phyloP scores from a whole-genome alignment of 2,888 invertebrate species.

The Ferrisia virgata region DNA sequence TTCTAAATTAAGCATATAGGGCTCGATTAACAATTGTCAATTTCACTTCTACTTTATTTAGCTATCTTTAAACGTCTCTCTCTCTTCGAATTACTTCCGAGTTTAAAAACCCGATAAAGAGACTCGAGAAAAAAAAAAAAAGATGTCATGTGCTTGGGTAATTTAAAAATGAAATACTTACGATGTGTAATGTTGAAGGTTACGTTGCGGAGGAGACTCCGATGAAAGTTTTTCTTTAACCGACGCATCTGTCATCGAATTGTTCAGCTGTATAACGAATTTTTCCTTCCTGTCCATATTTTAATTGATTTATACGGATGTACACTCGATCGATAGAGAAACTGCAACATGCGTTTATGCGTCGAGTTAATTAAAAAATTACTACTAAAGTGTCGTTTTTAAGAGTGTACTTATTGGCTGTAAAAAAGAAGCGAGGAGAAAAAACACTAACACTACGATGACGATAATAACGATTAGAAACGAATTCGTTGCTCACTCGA shows the following conservation, averaged over 20 bases:
- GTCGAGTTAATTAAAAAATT: not conserved
- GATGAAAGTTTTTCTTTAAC: not conserved
- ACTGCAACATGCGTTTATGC: not conserved
- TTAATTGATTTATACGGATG: not conserved
- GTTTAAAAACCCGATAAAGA: no score
- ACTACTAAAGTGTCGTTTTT: not conserved
- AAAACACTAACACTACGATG: no score
- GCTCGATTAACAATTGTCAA: no score
- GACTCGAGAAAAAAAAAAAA: not conserved
- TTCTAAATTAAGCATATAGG: no score
- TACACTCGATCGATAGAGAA: not conserved
- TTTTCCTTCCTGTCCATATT: not conserved
- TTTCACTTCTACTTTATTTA: no score
- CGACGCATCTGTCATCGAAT: not conserved
- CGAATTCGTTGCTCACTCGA: not conserved
- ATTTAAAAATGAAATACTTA: not conserved
- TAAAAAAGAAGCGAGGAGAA: no score
- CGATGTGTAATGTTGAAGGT: not conserved
- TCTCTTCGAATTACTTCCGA: no score
- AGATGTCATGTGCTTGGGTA: not conserved
- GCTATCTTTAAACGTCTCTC: no score
- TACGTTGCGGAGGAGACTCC: not conserved
- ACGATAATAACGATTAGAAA: not conserved
- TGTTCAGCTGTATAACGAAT: slow-evolving; percentile 11
- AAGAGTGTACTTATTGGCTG: not conserved